A percentile compares a stretch with the other conserved stretches of the same genome.
Conservation (phyloP, 2,113 vertebrate genomes). For the Neolamprologus brichardi region DNA sequence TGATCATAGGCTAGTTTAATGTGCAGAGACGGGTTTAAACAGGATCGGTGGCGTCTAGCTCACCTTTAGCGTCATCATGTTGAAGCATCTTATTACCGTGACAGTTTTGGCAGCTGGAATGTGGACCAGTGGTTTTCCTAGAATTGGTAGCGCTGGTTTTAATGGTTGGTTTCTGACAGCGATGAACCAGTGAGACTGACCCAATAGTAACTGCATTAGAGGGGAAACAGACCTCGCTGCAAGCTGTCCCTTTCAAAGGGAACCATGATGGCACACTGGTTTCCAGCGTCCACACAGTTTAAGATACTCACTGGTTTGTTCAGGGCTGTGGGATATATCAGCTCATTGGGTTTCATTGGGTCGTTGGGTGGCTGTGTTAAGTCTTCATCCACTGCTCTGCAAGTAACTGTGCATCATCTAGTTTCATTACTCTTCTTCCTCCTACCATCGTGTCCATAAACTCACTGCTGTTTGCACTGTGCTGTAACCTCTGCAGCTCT, state of each 20-base stretch:
- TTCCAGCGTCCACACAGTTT: accelerated
- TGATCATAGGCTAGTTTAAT: background rate
- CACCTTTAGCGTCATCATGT: accelerated
- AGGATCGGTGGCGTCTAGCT: accelerated
- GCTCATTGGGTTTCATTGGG: background rate
- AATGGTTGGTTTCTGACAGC: background rate
- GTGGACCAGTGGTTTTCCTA: accelerated
- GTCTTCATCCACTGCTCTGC: background rate
- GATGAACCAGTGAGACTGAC: accelerated
- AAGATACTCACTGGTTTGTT: background rate
- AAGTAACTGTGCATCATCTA: background rate
- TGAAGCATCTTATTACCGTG: accelerated
- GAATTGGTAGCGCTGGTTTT: background rate
- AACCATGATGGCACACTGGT: background rate
- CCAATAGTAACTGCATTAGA: accelerated
- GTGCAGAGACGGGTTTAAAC: accelerated
- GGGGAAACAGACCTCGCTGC: accelerated
- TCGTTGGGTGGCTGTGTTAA: background rate
- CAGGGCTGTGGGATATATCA: background rate
- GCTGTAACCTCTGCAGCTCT: background rate
- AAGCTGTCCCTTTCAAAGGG: accelerated
- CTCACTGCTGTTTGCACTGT: background rate
- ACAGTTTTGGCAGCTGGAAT: accelerated
- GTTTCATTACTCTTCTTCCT: background rate
- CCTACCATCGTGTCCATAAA: background rate